Percentiles rank a stretch among this genome's conserved stretches.
Conservation (phyloP, 2,888 invertebrate genomes). For the Iselma pallidipennis region DNA sequence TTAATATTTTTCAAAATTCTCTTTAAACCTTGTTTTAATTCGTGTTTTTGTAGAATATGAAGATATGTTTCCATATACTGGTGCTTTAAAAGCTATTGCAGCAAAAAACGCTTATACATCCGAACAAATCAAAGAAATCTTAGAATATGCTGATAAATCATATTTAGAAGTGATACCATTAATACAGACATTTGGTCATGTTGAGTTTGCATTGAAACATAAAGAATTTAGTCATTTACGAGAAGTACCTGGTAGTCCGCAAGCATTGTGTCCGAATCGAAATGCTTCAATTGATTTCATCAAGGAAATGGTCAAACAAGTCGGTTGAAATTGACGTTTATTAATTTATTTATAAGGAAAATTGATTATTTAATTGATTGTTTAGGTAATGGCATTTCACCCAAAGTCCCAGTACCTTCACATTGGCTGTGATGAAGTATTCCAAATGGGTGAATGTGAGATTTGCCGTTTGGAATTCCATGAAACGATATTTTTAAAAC, state of each 20-base stretch:
- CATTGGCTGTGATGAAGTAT: constrained; percentile 77
- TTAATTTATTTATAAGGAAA: background rate
- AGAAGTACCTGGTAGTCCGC: constrained; percentile 69
- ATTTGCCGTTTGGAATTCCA: constrained; percentile 60
- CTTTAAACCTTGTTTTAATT: background rate
- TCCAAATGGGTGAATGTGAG: constrained; percentile 70
- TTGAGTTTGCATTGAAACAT: constrained; percentile 73
- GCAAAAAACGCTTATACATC: constrained; percentile 66
- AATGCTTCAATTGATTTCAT: constrained; percentile 66
- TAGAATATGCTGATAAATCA: constrained; percentile 61
- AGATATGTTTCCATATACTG: constrained; percentile 79
- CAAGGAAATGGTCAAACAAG: constrained; percentile 71
- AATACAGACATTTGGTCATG: constrained; percentile 77
- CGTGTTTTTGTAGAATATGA: constrained; percentile 71
- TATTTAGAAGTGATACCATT: constrained; percentile 73
- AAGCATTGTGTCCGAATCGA: constrained; percentile 73
- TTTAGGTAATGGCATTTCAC: constrained; percentile 49
- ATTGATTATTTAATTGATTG: constrained; percentile 13
- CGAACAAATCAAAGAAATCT: constrained; percentile 62
- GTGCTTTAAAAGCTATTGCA: constrained; percentile 59
- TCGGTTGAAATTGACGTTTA: constrained; percentile 45
- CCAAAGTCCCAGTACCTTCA: constrained; percentile 61
- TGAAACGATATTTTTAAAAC: constrained; percentile 65
- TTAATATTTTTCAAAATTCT: constrained; percentile 26
- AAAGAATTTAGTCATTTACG: constrained; percentile 65